Conservation (phyloP, 2,888 invertebrate species). For the Drosophila kokeensis region DNA sequence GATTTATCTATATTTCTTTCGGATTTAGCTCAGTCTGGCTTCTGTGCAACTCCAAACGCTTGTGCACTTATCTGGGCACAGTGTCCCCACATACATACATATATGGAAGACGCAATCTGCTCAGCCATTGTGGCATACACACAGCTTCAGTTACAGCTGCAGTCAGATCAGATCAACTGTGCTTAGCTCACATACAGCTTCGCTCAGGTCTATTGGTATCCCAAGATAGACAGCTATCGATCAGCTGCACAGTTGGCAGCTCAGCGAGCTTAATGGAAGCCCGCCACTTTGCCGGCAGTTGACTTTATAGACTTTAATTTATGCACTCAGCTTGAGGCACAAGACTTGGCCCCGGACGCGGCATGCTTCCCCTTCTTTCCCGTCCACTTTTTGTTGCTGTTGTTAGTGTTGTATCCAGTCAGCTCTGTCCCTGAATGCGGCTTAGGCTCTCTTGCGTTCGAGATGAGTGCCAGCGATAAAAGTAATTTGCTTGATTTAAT, state of each 20-base stretch:
- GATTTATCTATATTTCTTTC: not conserved
- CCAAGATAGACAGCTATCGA: constrained; percentile 76
- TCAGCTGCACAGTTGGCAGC: constrained; percentile 78
- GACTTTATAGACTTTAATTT: constrained; percentile 78
- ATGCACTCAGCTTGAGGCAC: constrained; percentile 72
- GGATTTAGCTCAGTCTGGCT: not conserved
- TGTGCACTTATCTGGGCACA: constrained; percentile 36
- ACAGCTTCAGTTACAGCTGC: constrained; percentile 20
- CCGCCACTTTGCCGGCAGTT: constrained; percentile 78
- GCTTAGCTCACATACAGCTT: constrained; percentile 14
- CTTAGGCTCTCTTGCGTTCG: constrained; percentile 76
- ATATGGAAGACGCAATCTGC: constrained; percentile 15
- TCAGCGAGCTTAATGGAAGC: constrained; percentile 80
- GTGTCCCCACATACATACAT: constrained; percentile 10
- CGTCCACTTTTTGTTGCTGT: not conserved
- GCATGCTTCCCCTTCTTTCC: constrained; percentile 5
- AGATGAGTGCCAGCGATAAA: constrained; percentile 80
- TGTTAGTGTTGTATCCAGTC: constrained; percentile 20
- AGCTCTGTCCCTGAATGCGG: constrained; percentile 62
- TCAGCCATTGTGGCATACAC: constrained; percentile 9
- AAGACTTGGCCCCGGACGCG: constrained; percentile 56
- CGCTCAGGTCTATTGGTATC: constrained; percentile 42
- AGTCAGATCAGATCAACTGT: constrained; percentile 37
- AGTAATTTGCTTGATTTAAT: constrained; percentile 81
- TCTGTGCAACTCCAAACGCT: not conserved